Evolutionary conservation across 2,888 invertebrate species (phyloP).

Genomic region (Sinodicranocentrus sp.): DNA sequence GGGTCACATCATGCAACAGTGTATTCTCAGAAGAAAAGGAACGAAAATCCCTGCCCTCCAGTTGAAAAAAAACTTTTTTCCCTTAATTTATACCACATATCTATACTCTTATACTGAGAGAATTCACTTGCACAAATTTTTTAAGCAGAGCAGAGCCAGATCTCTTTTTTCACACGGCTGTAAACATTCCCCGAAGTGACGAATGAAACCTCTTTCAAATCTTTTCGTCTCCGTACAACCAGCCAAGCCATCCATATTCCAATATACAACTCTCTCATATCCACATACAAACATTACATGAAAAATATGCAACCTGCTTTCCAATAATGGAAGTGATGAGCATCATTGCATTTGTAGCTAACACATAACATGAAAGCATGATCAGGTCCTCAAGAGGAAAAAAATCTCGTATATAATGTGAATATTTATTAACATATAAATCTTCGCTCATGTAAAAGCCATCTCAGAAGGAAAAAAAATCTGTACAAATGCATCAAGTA

Average conservation of each 20-base stretch:
- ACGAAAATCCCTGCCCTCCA: neutral
- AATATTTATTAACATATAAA: constrained; percentile 32
- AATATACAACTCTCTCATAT: too few relatives aligned
- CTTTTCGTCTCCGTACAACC: neutral
- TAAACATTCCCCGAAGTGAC: constrained; percentile 19
- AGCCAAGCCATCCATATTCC: neutral
- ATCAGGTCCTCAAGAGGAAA: constrained; percentile 14
- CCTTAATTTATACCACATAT: too few relatives aligned
- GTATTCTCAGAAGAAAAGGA: constrained; percentile 5
- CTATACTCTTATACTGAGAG: neutral
- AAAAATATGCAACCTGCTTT: too few relatives aligned
- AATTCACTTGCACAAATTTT: constrained; percentile 6
- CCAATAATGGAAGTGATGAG: neutral
- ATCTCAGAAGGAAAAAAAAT: constrained; percentile 11
- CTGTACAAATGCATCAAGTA: constrained; percentile 36
- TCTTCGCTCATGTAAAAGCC: constrained; percentile 15
- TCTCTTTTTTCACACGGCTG: constrained; percentile 16
- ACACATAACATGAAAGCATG: constrained; percentile 19
- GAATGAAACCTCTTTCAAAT: neutral
- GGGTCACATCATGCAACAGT: too few relatives aligned
- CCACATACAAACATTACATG: too few relatives aligned
- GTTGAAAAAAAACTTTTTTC: too few relatives aligned
- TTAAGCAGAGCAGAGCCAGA: too few relatives aligned
- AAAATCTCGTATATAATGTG: neutral
- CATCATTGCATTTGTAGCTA: neutral